phyloP scores from a whole-genome alignment of 1,140 invertebrate species.

The Anthonomus grandis region DNA sequence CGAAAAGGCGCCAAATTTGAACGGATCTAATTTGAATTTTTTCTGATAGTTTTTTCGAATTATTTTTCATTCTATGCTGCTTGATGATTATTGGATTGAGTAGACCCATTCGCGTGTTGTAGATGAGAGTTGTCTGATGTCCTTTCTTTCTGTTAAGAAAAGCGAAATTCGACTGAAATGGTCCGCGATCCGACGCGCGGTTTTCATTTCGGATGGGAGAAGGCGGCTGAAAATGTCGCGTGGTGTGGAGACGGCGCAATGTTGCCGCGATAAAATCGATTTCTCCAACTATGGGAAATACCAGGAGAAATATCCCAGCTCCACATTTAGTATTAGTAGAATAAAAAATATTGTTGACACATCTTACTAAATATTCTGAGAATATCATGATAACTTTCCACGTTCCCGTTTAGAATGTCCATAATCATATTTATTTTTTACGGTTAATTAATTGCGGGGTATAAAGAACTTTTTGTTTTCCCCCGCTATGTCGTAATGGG shows the following conservation, averaged over 20 bases:
- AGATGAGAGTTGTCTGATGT: background rate
- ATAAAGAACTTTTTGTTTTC: too few species aligned
- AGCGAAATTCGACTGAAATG: conserved; percentile 10
- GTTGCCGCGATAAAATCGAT: conserved; percentile 7
- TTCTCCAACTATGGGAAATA: too few species aligned
- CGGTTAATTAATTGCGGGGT: too few species aligned
- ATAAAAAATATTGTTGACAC: too few species aligned
- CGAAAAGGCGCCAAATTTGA: conserved; percentile 7
- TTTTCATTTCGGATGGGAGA: conserved; percentile 6
- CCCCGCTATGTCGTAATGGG: too few species aligned
- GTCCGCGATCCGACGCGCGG: conserved; percentile 3
- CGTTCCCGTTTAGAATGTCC: too few species aligned
- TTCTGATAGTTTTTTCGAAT: conserved; percentile 10
- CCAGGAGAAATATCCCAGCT: too few species aligned
- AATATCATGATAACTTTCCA: too few species aligned
- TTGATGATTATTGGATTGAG: background rate
- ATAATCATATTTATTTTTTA: too few species aligned
- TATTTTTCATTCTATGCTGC: conserved; percentile 8
- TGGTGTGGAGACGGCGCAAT: background rate
- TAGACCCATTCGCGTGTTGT: conserved; percentile 12
- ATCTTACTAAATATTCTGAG: too few species aligned
- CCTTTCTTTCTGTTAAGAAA: conserved; percentile 8
- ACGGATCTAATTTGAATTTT: too few species aligned
- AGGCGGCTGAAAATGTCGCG: conserved; percentile 3
- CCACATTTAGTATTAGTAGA: too few species aligned